Evolutionary conservation across 2,888 invertebrate species (phyloP).

Genomic region (Operophtera brumata): DNA sequence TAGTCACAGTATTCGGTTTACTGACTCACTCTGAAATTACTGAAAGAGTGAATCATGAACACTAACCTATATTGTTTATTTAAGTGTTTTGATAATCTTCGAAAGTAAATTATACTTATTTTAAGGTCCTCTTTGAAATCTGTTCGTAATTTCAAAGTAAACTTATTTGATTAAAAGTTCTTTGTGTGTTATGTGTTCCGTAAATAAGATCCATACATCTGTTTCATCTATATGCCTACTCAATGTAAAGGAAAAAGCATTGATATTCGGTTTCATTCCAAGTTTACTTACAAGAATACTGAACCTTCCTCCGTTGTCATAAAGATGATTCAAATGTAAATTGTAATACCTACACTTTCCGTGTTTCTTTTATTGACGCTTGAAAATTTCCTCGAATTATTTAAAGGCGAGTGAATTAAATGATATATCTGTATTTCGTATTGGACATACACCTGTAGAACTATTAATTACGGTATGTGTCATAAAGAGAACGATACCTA

Average conservation of each 20-base stretch:
- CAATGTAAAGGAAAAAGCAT: constrained; percentile 48
- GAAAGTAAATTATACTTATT: constrained; percentile 13
- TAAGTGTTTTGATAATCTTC: constrained; percentile 28
- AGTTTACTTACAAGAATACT: constrained; percentile 33
- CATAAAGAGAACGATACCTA: not conserved
- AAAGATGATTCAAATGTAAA: constrained; percentile 8
- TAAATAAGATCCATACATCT: constrained; percentile 61
- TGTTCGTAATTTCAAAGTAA: constrained; percentile 38
- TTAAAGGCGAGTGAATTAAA: constrained; percentile 19
- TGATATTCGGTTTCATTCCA: constrained; percentile 49
- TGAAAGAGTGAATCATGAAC: constrained; percentile 54
- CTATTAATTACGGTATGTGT: not conserved
- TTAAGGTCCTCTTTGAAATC: constrained; percentile 35
- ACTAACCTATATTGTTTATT: constrained; percentile 22
- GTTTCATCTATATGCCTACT: constrained; percentile 54
- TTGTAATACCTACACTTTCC: not conserved
- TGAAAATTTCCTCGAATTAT: constrained; percentile 19
- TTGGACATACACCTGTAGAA: constrained; percentile 30
- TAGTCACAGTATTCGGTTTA: constrained; percentile 49
- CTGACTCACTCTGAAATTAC: constrained; percentile 61
- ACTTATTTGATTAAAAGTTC: constrained; percentile 47
- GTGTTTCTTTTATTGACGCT: constrained; percentile 17
- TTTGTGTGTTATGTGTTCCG: constrained; percentile 42
- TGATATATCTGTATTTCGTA: constrained; percentile 27
- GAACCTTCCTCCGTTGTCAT: constrained; percentile 20